Base-by-base conservation (phyloP, 2,113 vertebrate species). In the Dunckerocampus dactyliophorus region DNA sequence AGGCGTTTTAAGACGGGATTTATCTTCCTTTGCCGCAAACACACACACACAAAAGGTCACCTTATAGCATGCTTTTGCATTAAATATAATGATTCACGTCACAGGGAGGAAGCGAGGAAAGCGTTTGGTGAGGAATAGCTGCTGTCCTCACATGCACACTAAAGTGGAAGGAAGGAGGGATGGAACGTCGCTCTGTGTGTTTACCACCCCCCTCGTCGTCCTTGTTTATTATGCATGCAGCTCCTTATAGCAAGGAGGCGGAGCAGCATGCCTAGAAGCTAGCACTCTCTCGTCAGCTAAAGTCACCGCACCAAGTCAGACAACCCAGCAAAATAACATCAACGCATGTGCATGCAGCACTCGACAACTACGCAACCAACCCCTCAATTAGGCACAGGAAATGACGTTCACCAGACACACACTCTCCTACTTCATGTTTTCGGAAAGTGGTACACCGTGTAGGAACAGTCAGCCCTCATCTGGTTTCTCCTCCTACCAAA, bases 151-250 rank as follows among this genome's bases (percentile, higher is more conserved):
- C 19, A 24, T 43, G 20, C 59, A 53, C 69, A 54, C 60, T 63
- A 24, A 65, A 69, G 76, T 19, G 47, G 55, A 68, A 53, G 73
- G 50, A 68, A 67, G 45, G 63, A 79, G 61, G 70, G 79, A 81
- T 73, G 81, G 67, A 79, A 48, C 82, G 52, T 75, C 72, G 79
- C 79, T 58, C 69, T 63, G 76, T 74, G 80, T 88, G 77, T 88
- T 88, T 87, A 85, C 85, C 71, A 82, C 85, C 68, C 86, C 82
- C 76, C 72, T 64, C 76, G 81, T 75, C 82, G 59, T 82, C 58
- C 77, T 81, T 73, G 77, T 85, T 88, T 84, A 87, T 87, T 87
- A 88, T 88, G 85, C 82, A 87, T 88, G 83, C 83, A 83, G 76
- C n/a, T 55, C 22, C 31, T 81, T 76, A 62, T 66, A 67, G 80